Conservation (phyloP, 2,888 invertebrate genomes). For the Orthonychiurus folsomi region DNA sequence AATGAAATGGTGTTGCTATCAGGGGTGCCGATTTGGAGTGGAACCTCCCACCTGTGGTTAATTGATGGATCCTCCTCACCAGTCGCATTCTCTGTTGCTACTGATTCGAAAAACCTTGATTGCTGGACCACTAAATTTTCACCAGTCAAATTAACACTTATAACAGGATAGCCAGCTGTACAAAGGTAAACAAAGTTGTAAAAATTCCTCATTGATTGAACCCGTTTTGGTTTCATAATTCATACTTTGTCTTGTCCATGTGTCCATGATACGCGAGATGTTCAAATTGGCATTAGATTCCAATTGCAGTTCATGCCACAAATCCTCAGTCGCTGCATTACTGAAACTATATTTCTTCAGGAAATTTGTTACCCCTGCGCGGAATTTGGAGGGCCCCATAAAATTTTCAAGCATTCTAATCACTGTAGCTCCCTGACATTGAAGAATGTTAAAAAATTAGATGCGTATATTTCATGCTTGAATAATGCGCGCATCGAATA, state of each 20-base stretch:
- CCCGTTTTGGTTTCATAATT: too few relatives aligned
- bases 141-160: slow-evolving; percentile 50
- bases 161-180: slow-evolving; percentile 76
- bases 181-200: too few relatives aligned
- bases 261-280: slow-evolving; percentile 62
- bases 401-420: slow-evolving; percentile 81
- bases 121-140: slow-evolving; percentile 56
- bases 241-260: slow-evolving; percentile 84
- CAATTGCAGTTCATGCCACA: slow-evolving; percentile 59
- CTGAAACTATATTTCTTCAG: slow-evolving; percentile 58
- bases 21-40: slow-evolving; percentile 51
- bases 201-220: too few relatives aligned
- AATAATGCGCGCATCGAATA: too few relatives aligned
- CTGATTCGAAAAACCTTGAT: slow-evolving; percentile 61
- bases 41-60: slow-evolving; percentile 75
- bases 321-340: slow-evolving; percentile 72
- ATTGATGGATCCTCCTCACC: slow-evolving; percentile 30
- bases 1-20: background rate
- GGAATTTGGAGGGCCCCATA: slow-evolving; percentile 62
- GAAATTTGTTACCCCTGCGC: slow-evolving; percentile 63
- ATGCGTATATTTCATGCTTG: slow-evolving; percentile 7
- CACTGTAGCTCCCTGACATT: slow-evolving; percentile 68
- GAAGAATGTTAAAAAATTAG: slow-evolving; percentile 6
- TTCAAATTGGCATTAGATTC: slow-evolving; percentile 45
- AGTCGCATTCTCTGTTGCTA: slow-evolving; percentile 10